Base-by-base conservation (phyloP, 2,888 invertebrate species). In the Apotomis capreana region DNA sequence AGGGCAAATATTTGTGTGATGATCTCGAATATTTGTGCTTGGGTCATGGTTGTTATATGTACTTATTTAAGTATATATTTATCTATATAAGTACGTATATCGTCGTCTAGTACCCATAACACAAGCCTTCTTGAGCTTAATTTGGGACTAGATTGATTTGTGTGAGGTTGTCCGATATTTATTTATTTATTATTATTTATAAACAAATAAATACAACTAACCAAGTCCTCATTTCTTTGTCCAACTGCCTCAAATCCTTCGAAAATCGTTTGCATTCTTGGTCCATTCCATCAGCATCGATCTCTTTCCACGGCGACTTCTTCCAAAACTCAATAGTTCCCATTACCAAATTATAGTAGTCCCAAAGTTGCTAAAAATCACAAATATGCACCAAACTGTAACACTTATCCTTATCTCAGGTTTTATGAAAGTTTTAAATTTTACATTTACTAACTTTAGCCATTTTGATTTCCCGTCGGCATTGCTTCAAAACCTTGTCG, bases 211-310 rank as follows among this genome's bases (percentile, higher is more conserved):
- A 26, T 46, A n/a, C 6, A 8, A 77, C 89, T 81, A 80, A 95
- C 97, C 96, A 96, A 65, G 80, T 84, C 84, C 97, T 95, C 85
- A 97, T 94, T 76, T 97, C 97, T 81, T 98, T 98, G 74, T 97
- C 96, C 81, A 98, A 90, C 49, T 94, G 95, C 78, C 97, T 94
- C 46, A 98, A 87, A 79, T 98, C 98, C 83, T 98, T 98, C 0
- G 96, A 96, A 84, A 98, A 97, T 79, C 97, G 96, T 87, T 99
- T 99, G 89, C 98, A 97, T 84, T 98, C 98, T 87, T 97, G 96
- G 84, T 99, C 98, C 97, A 99, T 98, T 68, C 95, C 95, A 81
- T 99, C 99, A 2, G 98, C 97, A 81, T 99, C 98, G 74, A 99
- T 97, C 83, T 97, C 97, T 83, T 96, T 96, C 99, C 99, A 99